phyloP scores from a whole-genome alignment of 2,888 invertebrate genomes.

The Pachliopta kotzebuea region DNA sequence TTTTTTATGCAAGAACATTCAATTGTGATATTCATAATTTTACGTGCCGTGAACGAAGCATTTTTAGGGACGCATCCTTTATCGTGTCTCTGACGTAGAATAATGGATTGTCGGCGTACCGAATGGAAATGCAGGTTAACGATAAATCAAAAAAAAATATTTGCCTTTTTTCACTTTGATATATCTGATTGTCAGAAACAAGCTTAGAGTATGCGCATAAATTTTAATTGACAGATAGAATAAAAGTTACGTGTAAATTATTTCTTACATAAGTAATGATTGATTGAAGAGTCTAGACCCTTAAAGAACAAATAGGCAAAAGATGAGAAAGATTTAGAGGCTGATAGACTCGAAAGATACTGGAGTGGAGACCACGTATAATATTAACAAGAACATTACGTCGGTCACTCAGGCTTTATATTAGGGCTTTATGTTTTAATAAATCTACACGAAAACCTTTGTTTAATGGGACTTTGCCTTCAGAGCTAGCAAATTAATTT shows the following conservation, averaged over 20 bases:
- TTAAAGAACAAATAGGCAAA: too few species aligned
- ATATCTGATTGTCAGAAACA: constrained; percentile 48
- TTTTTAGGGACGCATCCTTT: constrained; percentile 69
- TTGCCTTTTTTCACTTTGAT: constrained; percentile 61
- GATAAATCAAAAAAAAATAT: constrained; percentile 78
- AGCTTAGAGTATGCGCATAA: constrained; percentile 1
- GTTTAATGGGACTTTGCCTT: too few species aligned
- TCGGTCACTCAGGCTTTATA: too few species aligned
- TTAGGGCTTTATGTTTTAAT: too few species aligned
- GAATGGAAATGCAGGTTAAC: constrained; percentile 76
- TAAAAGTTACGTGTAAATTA: constrained; percentile 19
- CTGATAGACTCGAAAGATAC: too few species aligned
- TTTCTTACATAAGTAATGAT: not conserved
- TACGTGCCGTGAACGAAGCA: constrained; percentile 40
- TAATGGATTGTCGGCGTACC: constrained; percentile 73
- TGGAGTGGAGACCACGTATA: too few species aligned
- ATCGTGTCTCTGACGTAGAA: constrained; percentile 74
- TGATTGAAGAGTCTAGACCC: too few species aligned
- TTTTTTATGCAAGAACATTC: constrained; percentile 11
- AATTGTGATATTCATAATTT: constrained; percentile 41
- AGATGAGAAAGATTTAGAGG: too few species aligned
- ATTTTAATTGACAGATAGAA: constrained; percentile 5
- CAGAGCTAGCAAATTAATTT: too few species aligned
- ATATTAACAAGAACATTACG: too few species aligned
- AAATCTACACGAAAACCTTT: too few species aligned